A percentile compares a stretch with the other conserved stretches of the same genome.
phyloP scores from a whole-genome alignment of 2,113 vertebrate species.

The Thalassarche chlororhynchos region DNA sequence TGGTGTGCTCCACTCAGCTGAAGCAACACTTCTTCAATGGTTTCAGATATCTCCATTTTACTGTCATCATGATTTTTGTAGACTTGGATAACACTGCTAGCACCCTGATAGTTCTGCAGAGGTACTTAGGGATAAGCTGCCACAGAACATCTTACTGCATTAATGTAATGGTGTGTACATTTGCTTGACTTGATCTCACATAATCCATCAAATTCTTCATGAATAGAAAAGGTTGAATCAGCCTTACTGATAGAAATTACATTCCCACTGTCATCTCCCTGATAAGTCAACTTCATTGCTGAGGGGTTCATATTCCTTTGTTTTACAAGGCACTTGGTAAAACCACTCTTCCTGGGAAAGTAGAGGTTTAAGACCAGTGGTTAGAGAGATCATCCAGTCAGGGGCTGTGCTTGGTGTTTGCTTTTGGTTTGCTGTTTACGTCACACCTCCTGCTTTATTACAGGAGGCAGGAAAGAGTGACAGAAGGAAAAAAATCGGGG shows the following conservation, averaged over 20 bases:
- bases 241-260: conserved; percentile 7
- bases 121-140: background rate
- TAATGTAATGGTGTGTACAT: background rate
- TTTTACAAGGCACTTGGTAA: background rate
- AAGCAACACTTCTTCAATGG: background rate
- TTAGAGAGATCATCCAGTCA: background rate
- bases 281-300: background rate
- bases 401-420: background rate
- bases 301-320: background rate
- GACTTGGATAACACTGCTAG: background rate
- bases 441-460: background rate
- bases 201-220: conserved; percentile 32
- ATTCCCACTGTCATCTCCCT: background rate
- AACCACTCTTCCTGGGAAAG: background rate
- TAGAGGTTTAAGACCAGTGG: background rate
- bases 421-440: background rate
- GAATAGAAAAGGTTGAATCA: background rate
- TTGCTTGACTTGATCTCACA: background rate
- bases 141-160: background rate
- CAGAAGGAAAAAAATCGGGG: background rate
- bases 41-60: background rate
- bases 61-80: background rate
- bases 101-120: background rate
- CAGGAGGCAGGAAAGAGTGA: background rate
- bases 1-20: background rate